Evolutionary conservation across 2,113 vertebrate species (phyloP), one percentile per base, ranked within the genome.

Genomic region (Proterorhinus semilunaris): DNA sequence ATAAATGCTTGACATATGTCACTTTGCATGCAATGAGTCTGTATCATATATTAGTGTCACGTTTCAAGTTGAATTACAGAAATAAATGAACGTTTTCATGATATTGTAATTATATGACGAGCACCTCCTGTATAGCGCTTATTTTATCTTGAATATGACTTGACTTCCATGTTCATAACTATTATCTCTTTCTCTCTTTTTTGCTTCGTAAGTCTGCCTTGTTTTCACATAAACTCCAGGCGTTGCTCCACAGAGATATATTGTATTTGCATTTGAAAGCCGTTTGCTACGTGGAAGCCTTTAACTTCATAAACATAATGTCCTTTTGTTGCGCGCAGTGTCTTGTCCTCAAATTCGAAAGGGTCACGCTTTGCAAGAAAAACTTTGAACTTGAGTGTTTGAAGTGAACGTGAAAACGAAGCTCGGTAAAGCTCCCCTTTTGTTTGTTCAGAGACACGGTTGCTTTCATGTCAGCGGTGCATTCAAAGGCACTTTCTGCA

Each of bases 371-470:
- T 50, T 21, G 44, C 42, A 61, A 9, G 36, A 44, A 45, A 21
- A 36, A 55, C 43, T 9, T 62, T 75, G 6, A 46, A 45, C 44
- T 64, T 10, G 57, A 66, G 42, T 44, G 58, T 61, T 61, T 61
- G 65, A 66, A 62, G 27, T 10, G 13, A 57, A 44, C 45, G 65
- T 81, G 72, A 12, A 70, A 68, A 67, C 43, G 42, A 57, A 71
- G 53, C 15, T 7, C 17, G 71, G 70, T 67, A 61, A 36, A 42
- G 8, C 44, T 64, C 4, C 4, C 6, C 74, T 85, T 78, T 80
- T 62, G 80, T 76, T 72, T 43, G 11, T 50, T 7, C 52, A 62
- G 71, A 70, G 67, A 52, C 47, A 44, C 15, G 11, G 43, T 69
- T 52, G 10, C 68, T 51, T 74, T 72, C 58, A 68, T 76, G 55